phyloP scores from a whole-genome alignment of 2,797 vertebrate genomes.

The Anguilla anguilla region DNA sequence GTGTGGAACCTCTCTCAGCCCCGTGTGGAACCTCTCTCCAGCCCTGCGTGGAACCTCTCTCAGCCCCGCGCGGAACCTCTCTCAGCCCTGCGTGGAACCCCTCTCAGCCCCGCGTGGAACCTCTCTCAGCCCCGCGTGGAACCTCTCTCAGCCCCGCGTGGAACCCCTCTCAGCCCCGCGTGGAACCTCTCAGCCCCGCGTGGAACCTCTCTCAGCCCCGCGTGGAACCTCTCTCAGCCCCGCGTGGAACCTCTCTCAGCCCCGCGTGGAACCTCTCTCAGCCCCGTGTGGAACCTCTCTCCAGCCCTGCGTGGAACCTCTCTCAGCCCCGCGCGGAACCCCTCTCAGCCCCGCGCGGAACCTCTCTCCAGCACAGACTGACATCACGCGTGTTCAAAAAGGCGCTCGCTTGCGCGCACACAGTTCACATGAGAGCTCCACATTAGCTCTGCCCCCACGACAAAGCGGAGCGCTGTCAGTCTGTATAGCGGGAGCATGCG shows the following conservation, averaged over 20 bases:
- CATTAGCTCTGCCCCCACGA: background rate
- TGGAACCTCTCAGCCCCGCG: background rate
- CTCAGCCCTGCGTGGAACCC: too few species aligned
- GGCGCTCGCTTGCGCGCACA: background rate
- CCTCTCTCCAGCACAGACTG: background rate
- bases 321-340: background rate
- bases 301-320: too few species aligned
- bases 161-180: too few species aligned
- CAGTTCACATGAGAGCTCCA: background rate
- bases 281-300: background rate
- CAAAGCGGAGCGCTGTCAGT: background rate
- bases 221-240: background rate
- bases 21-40: background rate
- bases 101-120: background rate
- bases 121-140: background rate
- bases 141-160: background rate
- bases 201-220: background rate
- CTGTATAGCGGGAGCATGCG: background rate
- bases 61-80: background rate
- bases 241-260: background rate
- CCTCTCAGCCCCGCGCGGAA: background rate
- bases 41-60: background rate
- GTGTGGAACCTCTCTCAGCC: background rate
- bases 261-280: too few species aligned
- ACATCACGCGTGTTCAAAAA: background rate